Conservation (phyloP, 2,113 vertebrate species). For the Rhinogobius similis region DNA sequence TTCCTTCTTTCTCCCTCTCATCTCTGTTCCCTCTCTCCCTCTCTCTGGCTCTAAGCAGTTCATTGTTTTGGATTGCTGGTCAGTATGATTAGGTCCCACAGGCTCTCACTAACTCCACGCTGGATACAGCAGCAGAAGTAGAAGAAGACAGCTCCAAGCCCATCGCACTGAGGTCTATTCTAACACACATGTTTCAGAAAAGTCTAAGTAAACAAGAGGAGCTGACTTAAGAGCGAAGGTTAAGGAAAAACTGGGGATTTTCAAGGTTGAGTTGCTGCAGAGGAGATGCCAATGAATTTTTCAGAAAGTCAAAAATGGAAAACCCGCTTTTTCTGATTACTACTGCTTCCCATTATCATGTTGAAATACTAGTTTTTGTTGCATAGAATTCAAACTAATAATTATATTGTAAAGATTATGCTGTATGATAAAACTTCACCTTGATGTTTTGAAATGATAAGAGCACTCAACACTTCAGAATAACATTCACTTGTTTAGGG, state of each 20-base stretch:
- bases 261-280: not conserved
- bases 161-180: slow-evolving; percentile 1
- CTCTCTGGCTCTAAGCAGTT: slow-evolving; percentile 21
- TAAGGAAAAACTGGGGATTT: not conserved
- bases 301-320: not conserved
- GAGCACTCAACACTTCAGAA: too few relatives aligned
- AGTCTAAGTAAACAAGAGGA: slow-evolving; percentile 29
- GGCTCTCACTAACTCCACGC: slow-evolving; percentile 46
- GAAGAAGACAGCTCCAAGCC: slow-evolving; percentile 12
- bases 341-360: too few relatives aligned
- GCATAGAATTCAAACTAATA: too few relatives aligned
- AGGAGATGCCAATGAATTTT: not conserved
- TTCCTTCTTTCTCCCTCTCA: not conserved
- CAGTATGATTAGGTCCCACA: slow-evolving; percentile 54
- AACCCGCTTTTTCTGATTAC: too few relatives aligned
- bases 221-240: slow-evolving; percentile 5
- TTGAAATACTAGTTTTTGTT: too few relatives aligned
- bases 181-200: slow-evolving; percentile 6
- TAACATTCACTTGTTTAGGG: too few relatives aligned
- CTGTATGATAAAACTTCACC: too few relatives aligned
- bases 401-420: too few relatives aligned
- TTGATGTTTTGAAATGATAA: too few relatives aligned
- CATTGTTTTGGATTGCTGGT: slow-evolving; percentile 60
- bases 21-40: not conserved
- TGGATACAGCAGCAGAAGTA: slow-evolving; percentile 24